Evolutionary conservation across 1,140 invertebrate genomes (phyloP).

Genomic region (Stenopsyche tienmushanensis): DNA sequence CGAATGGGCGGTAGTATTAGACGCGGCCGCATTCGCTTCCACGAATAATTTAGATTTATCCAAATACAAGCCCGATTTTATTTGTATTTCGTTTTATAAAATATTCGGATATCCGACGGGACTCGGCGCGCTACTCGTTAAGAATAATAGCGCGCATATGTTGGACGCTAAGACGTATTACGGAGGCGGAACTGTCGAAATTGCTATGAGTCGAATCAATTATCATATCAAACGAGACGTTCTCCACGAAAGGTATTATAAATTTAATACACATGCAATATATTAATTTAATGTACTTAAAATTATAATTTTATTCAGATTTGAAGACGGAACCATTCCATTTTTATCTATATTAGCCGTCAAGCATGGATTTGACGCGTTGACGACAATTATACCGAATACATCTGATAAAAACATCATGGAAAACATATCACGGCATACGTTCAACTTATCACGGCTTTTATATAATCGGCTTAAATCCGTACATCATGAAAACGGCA

Average conservation of each 20-base stretch:
- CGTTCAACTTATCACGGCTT: constrained; percentile 75
- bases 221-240: constrained; percentile 67
- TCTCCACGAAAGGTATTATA: constrained; percentile 69
- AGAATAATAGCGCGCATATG: constrained; percentile 62
- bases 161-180: constrained; percentile 76
- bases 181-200: constrained; percentile 89
- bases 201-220: constrained; percentile 69
- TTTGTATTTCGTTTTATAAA: constrained; percentile 95
- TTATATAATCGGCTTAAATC: constrained; percentile 64
- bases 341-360: constrained; percentile 84
- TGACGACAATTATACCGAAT: constrained; percentile 60
- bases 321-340: constrained; percentile 92
- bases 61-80: constrained; percentile 78
- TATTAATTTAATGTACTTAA: not conserved
- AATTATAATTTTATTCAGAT: constrained; percentile 60
- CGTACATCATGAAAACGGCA: constrained; percentile 75
- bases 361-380: constrained; percentile 75
- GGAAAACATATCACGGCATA: constrained; percentile 69
- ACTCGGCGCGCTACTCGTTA: constrained; percentile 84
- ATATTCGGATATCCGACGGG: constrained; percentile 97
- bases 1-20: constrained; percentile 81
- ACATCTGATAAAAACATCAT: constrained; percentile 59
- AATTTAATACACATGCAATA: constrained; percentile 16
- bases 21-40: constrained; percentile 82
- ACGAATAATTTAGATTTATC: constrained; percentile 79